Conservation (phyloP, 2,113 vertebrate species). For the Sebastes fasciatus region DNA sequence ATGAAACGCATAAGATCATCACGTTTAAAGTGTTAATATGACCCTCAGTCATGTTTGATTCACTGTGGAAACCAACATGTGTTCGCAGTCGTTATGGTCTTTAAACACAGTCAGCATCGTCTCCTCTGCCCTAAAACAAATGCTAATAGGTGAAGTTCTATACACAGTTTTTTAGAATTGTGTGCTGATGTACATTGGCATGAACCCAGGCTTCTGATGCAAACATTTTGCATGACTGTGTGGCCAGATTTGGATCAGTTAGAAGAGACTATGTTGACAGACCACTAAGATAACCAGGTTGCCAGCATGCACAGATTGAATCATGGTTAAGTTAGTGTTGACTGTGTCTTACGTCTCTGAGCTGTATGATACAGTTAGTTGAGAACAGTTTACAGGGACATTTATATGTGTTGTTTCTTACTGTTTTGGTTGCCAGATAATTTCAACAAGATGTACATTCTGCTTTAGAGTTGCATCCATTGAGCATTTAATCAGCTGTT, state of each 20-base stretch:
- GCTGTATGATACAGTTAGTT: background rate
- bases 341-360: background rate
- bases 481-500: constrained; percentile 28
- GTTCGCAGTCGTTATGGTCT: background rate
- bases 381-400: background rate
- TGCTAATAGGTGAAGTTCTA: background rate
- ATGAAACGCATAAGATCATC: constrained; percentile 4
- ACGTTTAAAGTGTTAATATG: background rate
- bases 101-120: background rate
- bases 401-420: background rate
- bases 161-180: background rate
- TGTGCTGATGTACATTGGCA: fast-evolving
- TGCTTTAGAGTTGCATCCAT: background rate
- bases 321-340: background rate
- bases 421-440: constrained; percentile 1
- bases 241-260: background rate
- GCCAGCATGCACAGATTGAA: background rate
- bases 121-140: background rate
- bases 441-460: constrained; percentile 1
- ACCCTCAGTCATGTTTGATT: background rate
- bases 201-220: background rate
- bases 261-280: background rate
- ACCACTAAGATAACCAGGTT: background rate
- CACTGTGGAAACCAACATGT: background rate
- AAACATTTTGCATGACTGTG: background rate